Conservation (phyloP, 2,797 vertebrate genomes). For the Lates japonicus region DNA sequence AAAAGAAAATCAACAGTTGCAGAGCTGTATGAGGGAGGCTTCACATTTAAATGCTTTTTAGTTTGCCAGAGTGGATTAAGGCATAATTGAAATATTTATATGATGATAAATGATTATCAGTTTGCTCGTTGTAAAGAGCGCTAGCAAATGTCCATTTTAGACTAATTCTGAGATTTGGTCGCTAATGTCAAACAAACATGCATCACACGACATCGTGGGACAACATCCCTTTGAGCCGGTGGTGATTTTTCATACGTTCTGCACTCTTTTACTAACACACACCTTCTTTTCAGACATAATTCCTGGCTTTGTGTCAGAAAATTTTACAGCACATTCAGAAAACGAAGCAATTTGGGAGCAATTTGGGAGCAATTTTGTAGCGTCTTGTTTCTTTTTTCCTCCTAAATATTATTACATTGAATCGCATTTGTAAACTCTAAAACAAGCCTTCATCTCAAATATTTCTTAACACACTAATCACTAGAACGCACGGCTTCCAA, state of each 20-base stretch:
- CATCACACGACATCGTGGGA: background rate
- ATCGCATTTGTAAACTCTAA: conserved; percentile 32
- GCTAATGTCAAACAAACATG: too few species aligned
- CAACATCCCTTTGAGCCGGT: too few species aligned
- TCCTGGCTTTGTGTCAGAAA: background rate
- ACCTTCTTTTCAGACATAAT: background rate
- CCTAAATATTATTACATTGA: conserved; percentile 27
- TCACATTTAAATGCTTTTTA: background rate
- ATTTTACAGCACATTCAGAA: background rate
- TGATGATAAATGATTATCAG: background rate
- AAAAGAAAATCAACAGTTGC: conserved; percentile 51
- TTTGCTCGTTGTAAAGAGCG: background rate
- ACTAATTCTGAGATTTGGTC: background rate
- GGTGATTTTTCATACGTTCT: background rate
- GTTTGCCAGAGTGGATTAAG: background rate
- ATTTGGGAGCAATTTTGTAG: background rate
- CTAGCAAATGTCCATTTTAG: background rate
- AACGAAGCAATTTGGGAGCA: background rate
- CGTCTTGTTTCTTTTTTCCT: background rate
- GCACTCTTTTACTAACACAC: background rate
- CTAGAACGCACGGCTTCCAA: conserved; percentile 47
- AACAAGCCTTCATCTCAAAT: conserved; percentile 44
- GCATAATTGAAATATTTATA: background rate
- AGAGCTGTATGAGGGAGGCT: background rate
- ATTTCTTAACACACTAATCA: conserved; percentile 51